phyloP scores from a whole-genome alignment of 2,113 vertebrate species.

The Trichechus manatus region DNA sequence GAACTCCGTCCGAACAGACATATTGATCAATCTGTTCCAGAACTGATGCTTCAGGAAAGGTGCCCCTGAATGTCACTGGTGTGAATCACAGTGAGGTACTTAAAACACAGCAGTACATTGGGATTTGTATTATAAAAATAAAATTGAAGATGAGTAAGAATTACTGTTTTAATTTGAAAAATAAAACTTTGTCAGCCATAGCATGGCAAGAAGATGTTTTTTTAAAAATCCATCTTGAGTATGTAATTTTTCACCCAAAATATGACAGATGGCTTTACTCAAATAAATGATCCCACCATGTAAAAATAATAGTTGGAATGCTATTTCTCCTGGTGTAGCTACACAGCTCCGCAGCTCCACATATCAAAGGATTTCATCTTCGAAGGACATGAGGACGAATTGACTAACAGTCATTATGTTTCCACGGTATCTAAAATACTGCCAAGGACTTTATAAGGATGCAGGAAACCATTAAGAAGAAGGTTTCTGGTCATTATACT shows the following conservation, averaged over 20 bases:
- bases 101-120: constrained; percentile 37
- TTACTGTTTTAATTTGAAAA: constrained; percentile 71
- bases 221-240: constrained; percentile 59
- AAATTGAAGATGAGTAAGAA: constrained; percentile 56
- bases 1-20: constrained; percentile 59
- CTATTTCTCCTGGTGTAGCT: constrained; percentile 26
- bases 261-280: constrained; percentile 67
- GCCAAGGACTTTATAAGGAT: constrained; percentile 61
- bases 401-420: constrained; percentile 71
- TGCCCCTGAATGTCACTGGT: constrained; percentile 46
- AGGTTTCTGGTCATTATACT: constrained; percentile 68
- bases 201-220: constrained; percentile 39
- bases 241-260: constrained; percentile 76
- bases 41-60: constrained; percentile 65
- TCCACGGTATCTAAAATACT: constrained; percentile 46
- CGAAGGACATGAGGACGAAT: constrained; percentile 33
- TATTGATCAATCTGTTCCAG: constrained; percentile 50
- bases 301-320: constrained; percentile 67
- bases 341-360: constrained; percentile 24
- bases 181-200: constrained; percentile 78
- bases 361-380: constrained; percentile 72
- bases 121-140: constrained; percentile 66
- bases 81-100: constrained; percentile 66
- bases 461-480: constrained; percentile 69
- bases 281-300: constrained; percentile 39